These are phyloP conservation scores for Synanthedon formicaeformis DNA, from an alignment of 2,888 invertebrate species.

Conservation along the genomic window DNA sequence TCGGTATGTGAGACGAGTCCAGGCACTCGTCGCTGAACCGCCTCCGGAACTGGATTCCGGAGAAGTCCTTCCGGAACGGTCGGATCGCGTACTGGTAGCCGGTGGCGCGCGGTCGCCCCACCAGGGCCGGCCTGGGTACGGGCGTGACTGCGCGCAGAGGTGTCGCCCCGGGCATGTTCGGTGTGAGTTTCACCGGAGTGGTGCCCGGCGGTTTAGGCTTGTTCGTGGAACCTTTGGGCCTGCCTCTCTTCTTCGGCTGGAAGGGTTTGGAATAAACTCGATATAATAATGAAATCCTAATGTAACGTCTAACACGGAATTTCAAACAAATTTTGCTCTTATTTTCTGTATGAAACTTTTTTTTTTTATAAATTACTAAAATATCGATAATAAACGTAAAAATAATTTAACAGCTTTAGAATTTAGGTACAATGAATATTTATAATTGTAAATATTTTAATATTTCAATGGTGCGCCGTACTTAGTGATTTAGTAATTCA, in stretches of 20 bases:
- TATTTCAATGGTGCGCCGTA: too few species aligned
- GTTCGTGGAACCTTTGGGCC: slow-evolving; percentile 66
- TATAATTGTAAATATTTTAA: too few species aligned
- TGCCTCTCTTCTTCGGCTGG: slow-evolving; percentile 63
- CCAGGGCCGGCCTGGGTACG: slow-evolving; percentile 16
- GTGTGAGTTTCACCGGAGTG: slow-evolving; percentile 7
- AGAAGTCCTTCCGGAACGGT: slow-evolving; percentile 64
- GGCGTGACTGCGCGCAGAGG: slow-evolving; percentile 11
- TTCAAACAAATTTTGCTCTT: too few species aligned
- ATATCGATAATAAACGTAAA: too few species aligned
- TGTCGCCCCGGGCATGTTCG: slow-evolving; percentile 8
- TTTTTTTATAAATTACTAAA: too few species aligned
- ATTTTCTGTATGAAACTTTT: too few species aligned
- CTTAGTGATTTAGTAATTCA: too few species aligned
- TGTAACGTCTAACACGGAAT: too few species aligned
- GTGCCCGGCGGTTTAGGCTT: slow-evolving; percentile 41
- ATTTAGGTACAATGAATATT: too few species aligned
- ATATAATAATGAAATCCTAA: too few species aligned
- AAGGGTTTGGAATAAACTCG: background rate
- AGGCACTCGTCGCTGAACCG: slow-evolving; percentile 68
- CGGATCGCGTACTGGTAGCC: slow-evolving; percentile 58
- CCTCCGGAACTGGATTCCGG: slow-evolving; percentile 65
- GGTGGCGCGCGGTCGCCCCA: slow-evolving; percentile 37
- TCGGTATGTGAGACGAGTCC: slow-evolving; percentile 65
- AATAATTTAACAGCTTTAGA: too few species aligned